Percentiles rank a stretch among this genome's conserved stretches.
phyloP scores from a whole-genome alignment of 37 sponge, comb jelly and placozoan species.

The Chondrosia reniformis region DNA sequence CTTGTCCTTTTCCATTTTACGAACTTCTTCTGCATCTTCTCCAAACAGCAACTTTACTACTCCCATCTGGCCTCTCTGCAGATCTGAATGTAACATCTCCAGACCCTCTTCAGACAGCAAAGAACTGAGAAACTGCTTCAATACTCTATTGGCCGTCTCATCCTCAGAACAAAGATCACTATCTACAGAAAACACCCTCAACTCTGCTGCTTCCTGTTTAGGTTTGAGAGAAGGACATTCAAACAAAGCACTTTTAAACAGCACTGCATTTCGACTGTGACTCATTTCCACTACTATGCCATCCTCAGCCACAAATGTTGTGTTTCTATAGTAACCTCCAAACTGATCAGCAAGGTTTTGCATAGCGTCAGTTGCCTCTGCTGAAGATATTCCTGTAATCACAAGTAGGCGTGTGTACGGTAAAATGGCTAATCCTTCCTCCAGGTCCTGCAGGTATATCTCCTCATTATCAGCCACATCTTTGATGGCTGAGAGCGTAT shows the following conservation, averaged over 20 bases:
- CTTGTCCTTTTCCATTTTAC: constrained; percentile 12
- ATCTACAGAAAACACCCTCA: constrained; percentile 13
- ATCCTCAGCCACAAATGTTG: not conserved
- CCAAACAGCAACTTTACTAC: not conserved
- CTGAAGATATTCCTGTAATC: constrained; percentile 49
- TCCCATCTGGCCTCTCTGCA: not conserved
- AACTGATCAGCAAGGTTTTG: not conserved
- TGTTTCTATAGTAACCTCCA: constrained; percentile 1
- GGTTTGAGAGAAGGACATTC: not conserved
- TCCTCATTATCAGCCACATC: not conserved
- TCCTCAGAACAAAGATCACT: not conserved
- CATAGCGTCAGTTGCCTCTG: not conserved
- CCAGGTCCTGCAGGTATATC: not conserved
- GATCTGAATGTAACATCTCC: not conserved
- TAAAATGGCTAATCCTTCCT: not conserved
- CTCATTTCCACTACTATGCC: constrained; percentile 3
- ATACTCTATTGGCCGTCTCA: not conserved
- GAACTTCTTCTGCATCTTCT: constrained; percentile 14
- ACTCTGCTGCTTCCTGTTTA: not conserved
- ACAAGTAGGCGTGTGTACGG: constrained; percentile 61
- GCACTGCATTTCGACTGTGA: not conserved
- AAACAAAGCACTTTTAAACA: not conserved
- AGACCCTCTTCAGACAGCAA: not conserved
- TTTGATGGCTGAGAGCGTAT: not conserved
- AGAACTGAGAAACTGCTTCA: not conserved